A percentile compares a stretch with the other conserved stretches of the same genome.
These are phyloP conservation scores for Drosophila setosimentum DNA, from an alignment of 2,888 invertebrate species.

Conservation along the genomic window DNA sequence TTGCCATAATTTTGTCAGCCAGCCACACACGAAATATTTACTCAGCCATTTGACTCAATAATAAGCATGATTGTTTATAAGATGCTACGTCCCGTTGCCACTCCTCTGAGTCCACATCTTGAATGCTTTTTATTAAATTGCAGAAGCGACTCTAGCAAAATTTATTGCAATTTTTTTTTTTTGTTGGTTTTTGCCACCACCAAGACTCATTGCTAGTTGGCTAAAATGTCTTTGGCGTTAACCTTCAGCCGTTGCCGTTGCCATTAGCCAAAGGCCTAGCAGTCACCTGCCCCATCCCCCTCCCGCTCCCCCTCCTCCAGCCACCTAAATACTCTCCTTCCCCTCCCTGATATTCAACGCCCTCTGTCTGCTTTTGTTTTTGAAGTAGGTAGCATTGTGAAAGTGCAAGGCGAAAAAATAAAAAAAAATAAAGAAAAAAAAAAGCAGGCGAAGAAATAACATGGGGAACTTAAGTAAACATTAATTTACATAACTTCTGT, in stretches of 20 bases:
- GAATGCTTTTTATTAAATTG: conserved; percentile 83
- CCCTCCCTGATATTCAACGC: conserved; percentile 5
- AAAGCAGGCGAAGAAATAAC: conserved; percentile 70
- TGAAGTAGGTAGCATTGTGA: conserved; percentile 77
- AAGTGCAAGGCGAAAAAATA: conserved; percentile 68
- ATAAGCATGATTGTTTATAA: conserved; percentile 75
- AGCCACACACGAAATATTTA: conserved; percentile 70
- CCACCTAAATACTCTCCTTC: not conserved
- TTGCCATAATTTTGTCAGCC: conserved; percentile 79
- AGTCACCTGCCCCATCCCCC: conserved; percentile 18
- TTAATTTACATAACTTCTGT: conserved; percentile 85
- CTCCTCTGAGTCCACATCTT: not conserved
- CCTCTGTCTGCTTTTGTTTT: conserved; percentile 76
- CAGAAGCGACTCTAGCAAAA: conserved; percentile 70
- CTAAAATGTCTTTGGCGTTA: conserved; percentile 49
- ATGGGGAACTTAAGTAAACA: conserved; percentile 85
- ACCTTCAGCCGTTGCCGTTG: conserved; percentile 57
- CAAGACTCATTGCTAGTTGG: conserved; percentile 3
- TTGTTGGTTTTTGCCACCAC: not conserved
- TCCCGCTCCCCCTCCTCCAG: conserved; percentile 6
- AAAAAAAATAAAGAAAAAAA: conserved; percentile 39
- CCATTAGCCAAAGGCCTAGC: conserved; percentile 66
- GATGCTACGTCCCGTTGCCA: conserved; percentile 10
- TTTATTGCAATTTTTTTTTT: conserved; percentile 71
- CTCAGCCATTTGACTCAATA: conserved; percentile 76